These are phyloP conservation scores for Rosalia funebris DNA, from an alignment of 2,888 invertebrate genomes.

Conservation along the genomic window DNA sequence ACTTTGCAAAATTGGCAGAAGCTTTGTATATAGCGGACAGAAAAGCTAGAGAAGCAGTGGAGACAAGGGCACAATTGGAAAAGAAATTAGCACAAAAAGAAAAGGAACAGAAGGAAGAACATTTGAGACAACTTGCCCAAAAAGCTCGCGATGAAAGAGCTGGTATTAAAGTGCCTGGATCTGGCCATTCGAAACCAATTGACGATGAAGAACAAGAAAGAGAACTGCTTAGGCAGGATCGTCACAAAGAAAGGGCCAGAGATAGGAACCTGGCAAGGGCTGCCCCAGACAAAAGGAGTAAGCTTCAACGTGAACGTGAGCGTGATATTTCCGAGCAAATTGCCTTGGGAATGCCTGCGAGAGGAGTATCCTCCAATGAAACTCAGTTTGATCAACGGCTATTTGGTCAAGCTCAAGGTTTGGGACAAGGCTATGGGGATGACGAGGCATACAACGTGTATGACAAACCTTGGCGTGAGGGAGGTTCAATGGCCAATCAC, in stretches of 20 bases:
- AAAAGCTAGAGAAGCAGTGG: constrained; percentile 97
- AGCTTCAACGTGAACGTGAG: constrained; percentile 89
- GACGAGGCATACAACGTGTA: constrained; percentile 98
- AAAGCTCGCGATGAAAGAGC: constrained; percentile 95
- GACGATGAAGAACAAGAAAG: constrained; percentile 82
- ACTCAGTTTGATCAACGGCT: constrained; percentile 94
- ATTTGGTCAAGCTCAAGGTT: constrained; percentile 92
- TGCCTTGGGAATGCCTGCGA: constrained; percentile 93
- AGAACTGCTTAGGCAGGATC: constrained; percentile 86
- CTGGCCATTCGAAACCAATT: constrained; percentile 37
- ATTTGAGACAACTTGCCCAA: constrained; percentile 91
- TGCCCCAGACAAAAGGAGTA: constrained; percentile 92
- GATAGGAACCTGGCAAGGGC: constrained; percentile 93
- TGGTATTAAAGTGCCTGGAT: constrained; percentile 70
- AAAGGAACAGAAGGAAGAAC: constrained; percentile 97
- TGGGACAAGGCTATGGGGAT: constrained; percentile 91
- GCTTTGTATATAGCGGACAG: constrained; percentile 96
- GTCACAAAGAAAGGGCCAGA: constrained; percentile 90
- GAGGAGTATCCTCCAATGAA: constrained; percentile 73
- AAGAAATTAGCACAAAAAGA: constrained; percentile 97
- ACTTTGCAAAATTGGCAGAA: constrained; percentile 98
- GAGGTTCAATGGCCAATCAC: constrained; percentile 85
- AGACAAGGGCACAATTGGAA: constrained; percentile 94
- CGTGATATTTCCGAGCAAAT: constrained; percentile 99
- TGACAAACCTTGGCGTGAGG: constrained; percentile 97